These are phyloP conservation scores for Tipula confusa DNA, from an alignment of 2,888 invertebrate species.

Conservation along the genomic window DNA sequence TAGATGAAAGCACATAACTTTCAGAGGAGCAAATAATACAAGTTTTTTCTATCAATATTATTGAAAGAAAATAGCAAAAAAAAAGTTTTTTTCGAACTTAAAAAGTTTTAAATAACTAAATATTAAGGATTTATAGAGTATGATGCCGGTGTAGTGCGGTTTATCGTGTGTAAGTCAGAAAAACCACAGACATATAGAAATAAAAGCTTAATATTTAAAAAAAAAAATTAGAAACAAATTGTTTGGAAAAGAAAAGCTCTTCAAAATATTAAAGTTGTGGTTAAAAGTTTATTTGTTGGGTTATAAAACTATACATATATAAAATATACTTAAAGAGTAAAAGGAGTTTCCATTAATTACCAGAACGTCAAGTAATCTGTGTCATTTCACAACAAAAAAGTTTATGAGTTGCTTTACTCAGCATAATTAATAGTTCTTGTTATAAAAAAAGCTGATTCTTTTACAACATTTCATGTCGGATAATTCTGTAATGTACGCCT, in stretches of 20 bases:
- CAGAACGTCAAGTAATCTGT: background rate
- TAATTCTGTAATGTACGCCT: background rate
- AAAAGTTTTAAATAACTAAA: background rate
- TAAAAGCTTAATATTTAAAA: background rate
- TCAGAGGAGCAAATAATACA: background rate
- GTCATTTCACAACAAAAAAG: background rate
- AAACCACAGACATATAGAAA: background rate
- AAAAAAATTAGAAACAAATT: background rate
- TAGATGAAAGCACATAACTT: background rate
- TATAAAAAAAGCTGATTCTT: background rate
- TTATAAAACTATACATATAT: background rate
- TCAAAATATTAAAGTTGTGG: background rate
- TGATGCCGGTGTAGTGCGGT: background rate
- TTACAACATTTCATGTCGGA: background rate
- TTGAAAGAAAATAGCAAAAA: background rate
- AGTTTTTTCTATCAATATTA: background rate
- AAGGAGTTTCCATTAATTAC: background rate
- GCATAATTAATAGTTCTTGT: background rate
- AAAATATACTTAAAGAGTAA: background rate
- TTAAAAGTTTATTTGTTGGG: background rate
- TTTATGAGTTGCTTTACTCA: background rate
- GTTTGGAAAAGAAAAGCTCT: background rate
- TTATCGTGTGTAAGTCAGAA: background rate
- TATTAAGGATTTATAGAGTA: background rate
- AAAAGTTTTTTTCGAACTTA: background rate